Base-by-base conservation (phyloP, 2,113 vertebrate species). In the Lepus americanus region DNA sequence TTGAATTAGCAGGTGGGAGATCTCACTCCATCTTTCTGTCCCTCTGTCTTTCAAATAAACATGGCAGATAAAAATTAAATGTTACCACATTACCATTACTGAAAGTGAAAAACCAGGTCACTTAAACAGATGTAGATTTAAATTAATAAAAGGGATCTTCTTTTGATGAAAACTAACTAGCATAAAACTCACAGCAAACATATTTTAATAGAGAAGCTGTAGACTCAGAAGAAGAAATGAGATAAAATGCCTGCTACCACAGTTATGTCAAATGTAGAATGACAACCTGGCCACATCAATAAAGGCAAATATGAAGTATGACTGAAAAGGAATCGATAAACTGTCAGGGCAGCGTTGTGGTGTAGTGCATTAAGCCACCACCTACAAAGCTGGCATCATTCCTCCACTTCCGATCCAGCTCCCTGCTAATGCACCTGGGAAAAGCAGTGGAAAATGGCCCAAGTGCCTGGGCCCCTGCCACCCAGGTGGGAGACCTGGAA, bases 201-300 rank as follows among this genome's bases (percentile, higher is more conserved):
- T 70, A 8, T 59, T 55, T 94, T 91, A 87, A 83, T 16, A 85
- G 17, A 91, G 64, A 25, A 94, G 74, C 31, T 74, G 39, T 74
- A 63, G 51, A 90, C 14, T 92, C 36, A 39, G 66, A 94, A 59
- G 49, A 70, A 94, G 64, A 94, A 92, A 89, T 92, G 88, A 74
- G 67, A 63, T 73, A 94, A 91, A 91, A 91, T 67, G 36, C 6
- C 67, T 39, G 31, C 66, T 69, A 89, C 25, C 27, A 64, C 39
- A 76, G 73, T 33, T 73, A 72, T 89, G 22, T 61, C 16, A 94
- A 92, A 79, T 67, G 84, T 6, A 87, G 69, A 94, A 25, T 66
- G 16, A 84, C 9, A 88, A 91, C 25, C 33, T 88, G 33, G 72
- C 55, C 49, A 59, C 72, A 87, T 79, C 29, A 92, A 53, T 66